Conservation (phyloP, 2,888 invertebrate genomes). For the Helobdella robusta region DNA sequence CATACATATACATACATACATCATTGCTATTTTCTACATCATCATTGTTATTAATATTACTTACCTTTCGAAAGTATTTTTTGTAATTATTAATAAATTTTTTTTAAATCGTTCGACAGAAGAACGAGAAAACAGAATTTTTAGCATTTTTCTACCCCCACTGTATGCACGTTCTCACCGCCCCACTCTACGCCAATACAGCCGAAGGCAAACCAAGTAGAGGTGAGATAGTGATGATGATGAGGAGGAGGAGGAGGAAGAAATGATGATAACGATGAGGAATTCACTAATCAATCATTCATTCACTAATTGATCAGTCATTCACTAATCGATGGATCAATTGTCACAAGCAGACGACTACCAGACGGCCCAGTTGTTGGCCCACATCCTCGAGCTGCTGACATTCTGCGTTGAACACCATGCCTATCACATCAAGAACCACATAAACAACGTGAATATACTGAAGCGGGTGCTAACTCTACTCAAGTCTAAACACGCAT, state of each 20-base stretch:
- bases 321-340: not conserved
- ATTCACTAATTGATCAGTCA: not conserved
- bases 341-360: slow-evolving; percentile 70
- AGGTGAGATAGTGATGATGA: too few species aligned
- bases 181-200: slow-evolving; percentile 86
- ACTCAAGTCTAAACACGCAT: slow-evolving; percentile 92
- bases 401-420: slow-evolving; percentile 99
- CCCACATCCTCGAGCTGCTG: slow-evolving; percentile 84
- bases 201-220: slow-evolving; percentile 75
- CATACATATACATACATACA: not conserved
- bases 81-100: slow-evolving; percentile 1
- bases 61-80: not conserved
- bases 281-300: not conserved
- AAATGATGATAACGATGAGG: not conserved
- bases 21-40: not conserved
- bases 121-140: slow-evolving; percentile 95
- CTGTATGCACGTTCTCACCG: slow-evolving; percentile 90
- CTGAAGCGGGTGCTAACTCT: slow-evolving; percentile 85
- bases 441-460: slow-evolving; percentile 90
- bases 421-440: slow-evolving; percentile 94
- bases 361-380: slow-evolving; percentile 86
- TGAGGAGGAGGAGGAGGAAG: too few species aligned
- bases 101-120: slow-evolving; percentile 49
- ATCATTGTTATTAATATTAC: not conserved
- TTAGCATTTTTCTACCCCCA: slow-evolving; percentile 96